phyloP scores from a whole-genome alignment of 92 coral and sea anemone species.

The Epizoanthus ramosus region DNA sequence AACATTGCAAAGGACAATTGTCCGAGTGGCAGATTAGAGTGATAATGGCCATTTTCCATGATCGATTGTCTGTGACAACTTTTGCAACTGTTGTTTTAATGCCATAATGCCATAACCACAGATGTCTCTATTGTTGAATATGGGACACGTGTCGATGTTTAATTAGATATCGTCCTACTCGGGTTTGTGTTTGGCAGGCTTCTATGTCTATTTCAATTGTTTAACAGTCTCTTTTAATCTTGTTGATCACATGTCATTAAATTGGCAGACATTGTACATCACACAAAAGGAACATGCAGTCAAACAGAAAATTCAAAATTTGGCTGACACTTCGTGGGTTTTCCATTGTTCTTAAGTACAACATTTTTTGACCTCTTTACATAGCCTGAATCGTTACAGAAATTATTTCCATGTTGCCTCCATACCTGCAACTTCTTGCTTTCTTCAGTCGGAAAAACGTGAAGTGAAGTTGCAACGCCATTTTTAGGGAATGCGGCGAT shows the following conservation, averaged over 20 bases:
- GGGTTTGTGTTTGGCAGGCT: not conserved
- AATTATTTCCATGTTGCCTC: not conserved
- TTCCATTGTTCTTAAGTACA: slow-evolving; percentile 1
- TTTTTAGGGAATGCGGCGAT: not conserved
- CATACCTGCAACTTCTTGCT: not conserved
- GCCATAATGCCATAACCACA: slow-evolving; percentile 21
- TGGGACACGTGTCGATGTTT: slow-evolving; percentile 33
- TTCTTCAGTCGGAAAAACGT: not conserved
- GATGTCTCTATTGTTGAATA: slow-evolving; percentile 31
- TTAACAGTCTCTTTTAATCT: not conserved
- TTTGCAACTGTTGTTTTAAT: slow-evolving; percentile 33
- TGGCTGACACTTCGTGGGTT: slow-evolving; percentile 43
- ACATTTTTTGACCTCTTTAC: slow-evolving; percentile 19
- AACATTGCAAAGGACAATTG: not conserved
- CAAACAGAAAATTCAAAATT: slow-evolving; percentile 6
- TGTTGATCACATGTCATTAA: slow-evolving; percentile 42
- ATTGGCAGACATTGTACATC: slow-evolving; percentile 33
- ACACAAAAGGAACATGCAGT: slow-evolving; percentile 34
- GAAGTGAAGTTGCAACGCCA: not conserved
- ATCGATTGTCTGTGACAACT: slow-evolving; percentile 10
- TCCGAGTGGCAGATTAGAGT: slow-evolving; percentile 32
- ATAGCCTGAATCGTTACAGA: not conserved
- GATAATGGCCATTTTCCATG: slow-evolving; percentile 26
- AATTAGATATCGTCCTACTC: slow-evolving; percentile 25
- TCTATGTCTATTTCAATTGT: slow-evolving; percentile 34